These are phyloP conservation scores for Drosophila watanabei DNA, from an alignment of 1,140 invertebrate genomes.

Conservation along the genomic window DNA sequence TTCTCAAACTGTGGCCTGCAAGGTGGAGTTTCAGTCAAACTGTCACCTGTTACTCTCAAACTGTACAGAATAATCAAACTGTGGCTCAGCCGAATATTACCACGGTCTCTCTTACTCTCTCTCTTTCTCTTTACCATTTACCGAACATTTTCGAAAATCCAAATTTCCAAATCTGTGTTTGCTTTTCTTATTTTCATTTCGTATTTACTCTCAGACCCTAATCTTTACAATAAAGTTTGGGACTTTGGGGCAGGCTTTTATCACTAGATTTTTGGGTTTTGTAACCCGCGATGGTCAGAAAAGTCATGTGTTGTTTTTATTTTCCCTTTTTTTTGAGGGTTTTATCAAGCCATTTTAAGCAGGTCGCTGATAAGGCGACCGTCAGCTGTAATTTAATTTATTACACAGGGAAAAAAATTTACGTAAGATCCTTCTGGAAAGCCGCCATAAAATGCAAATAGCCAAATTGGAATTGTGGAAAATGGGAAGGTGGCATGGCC, in stretches of 20 bases:
- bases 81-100: conserved; percentile 14
- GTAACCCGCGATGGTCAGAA: conserved; percentile 46
- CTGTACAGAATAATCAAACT: conserved; percentile 25
- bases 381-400: conserved; percentile 54
- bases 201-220: conserved; percentile 16
- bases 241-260: conserved; percentile 33
- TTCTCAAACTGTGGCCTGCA: conserved; percentile 11
- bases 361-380: conserved; percentile 70
- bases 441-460: conserved; percentile 1
- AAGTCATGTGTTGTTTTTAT: conserved; percentile 45
- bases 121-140: conserved; percentile 14
- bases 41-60: conserved; percentile 6
- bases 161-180: conserved; percentile 58
- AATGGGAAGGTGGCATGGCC: background rate
- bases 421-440: background rate
- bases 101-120: background rate
- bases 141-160: conserved; percentile 31
- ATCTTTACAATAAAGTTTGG: conserved; percentile 38
- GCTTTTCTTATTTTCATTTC: conserved; percentile 37
- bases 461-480: background rate
- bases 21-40: background rate
- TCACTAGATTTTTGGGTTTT: conserved; percentile 26
- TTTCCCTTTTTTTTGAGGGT: conserved; percentile 26
- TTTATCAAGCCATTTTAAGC: conserved; percentile 69
- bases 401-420: conserved; percentile 6